Evolutionary conservation across 2,113 vertebrate genomes (phyloP), one percentile per base, ranked within the genome.

Genomic region (Chamaetylas fuelleborni): DNA sequence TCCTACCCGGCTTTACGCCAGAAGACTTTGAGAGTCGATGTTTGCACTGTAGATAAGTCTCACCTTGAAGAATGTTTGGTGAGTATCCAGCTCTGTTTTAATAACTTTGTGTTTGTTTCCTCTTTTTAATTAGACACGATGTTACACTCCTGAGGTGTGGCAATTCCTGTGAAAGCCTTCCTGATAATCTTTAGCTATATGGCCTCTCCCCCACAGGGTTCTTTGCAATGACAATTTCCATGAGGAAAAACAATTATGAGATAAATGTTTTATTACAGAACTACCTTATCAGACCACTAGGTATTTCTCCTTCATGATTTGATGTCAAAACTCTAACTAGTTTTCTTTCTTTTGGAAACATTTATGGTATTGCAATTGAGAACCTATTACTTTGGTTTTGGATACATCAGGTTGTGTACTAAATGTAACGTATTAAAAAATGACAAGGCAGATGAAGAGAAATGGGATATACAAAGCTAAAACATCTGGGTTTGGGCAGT

Each of bases 21-120:
- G 96, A 99, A 99, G 96, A 99, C 99, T 24, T 98, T 99, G 58
- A 98, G 99, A 73, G 97, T 99, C 0, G 99, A 99, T 47, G 97
- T 99, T 93, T 99, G 99, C 95, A 94, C 96, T 95, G 97, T 98
- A 58, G 94, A 98, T 96, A 97, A 94, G 71, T 98, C 97, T 80
- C 98, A 98, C 78, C 96, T 98, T 16, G 99, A 99, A 72, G 98
- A 99, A 29, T 99, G 99, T 96, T 97, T 99, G 98, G 99, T 99
- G 57, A 98, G 98, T 96, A 29, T 61, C 81, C 14, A 9, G 48
- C 34, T 93, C 72, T 86, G 2, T 86, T 80, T 80, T 43, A 42
- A 36, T 69, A 33, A 12, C 38, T 88, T 45, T 15, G 12, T 69
- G 36, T 65, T 56, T 77, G n/a, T 62, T 71, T 80, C 28, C 15